Base-by-base conservation (phyloP, 2,113 vertebrate genomes). In the Phylloscopus whistleri region DNA sequence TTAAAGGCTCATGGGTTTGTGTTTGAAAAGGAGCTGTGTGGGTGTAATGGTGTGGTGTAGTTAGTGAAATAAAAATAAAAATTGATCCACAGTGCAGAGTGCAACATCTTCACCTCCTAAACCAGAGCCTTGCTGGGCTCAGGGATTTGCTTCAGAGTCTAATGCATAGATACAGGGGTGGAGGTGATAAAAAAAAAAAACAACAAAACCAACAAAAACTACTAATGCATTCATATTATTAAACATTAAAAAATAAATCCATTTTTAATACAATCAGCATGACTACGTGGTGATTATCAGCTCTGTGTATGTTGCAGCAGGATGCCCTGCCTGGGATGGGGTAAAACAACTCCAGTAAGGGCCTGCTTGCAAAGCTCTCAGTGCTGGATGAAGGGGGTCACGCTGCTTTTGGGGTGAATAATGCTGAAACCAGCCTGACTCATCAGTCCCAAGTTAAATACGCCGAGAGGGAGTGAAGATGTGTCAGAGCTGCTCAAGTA, bases 111-210 rank as follows among this genome's bases (percentile, higher is more conserved):
- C 64, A 17, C 55, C 11, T 44, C 48, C 20, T 24, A 6, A 7
- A 60, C 0, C 44, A 27, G 27, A 11, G 41, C 64, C 51, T 22
- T 28, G 44, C 76, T 56, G 55, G 48, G 8, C 55, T 68, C 33
- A 19, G 72, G 18, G 74, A 33, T 35, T 39, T 28, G 5, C 27
- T 43, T 9, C 20, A 27, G 27, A n/a, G 9, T 41, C 35, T 58
- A 41, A 28, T 30, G 39, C 22, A 16, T 2, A 33, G 9, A 16
- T 44, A 39, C 0, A n/a, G 35, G 9, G 12, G 18, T 23, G 41
- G 58, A 41, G 13, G 24, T 14, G 33, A 59, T 37, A 39, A 2
- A 26, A 66, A 37, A 64, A 19, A 13, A 39, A 39, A 39, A 39
- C 9, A 39, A 39, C 9, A 11, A 9, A n/a, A n/a, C n/a, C n/a